Evolutionary conservation across 2,888 invertebrate species (phyloP), one percentile per base, ranked within the genome.

Genomic region (Sphaerophoria taeniata): DNA sequence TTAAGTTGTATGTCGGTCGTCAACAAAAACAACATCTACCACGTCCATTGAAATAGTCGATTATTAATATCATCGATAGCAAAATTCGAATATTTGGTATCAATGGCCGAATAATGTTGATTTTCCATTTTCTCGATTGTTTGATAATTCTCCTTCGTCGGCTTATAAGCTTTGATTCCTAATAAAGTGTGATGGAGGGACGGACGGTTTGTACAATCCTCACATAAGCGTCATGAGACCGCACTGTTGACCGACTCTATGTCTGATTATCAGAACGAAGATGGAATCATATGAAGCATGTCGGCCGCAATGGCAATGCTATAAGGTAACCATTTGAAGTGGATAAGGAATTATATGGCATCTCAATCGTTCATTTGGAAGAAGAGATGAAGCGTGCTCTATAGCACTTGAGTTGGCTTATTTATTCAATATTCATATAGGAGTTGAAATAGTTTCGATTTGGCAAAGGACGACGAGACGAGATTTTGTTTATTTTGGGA

Each of bases 91-190:
- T 14, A 14, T 14, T 39, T 9, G 56, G 73, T 63, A 83, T 78
- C 82, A 78, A 73, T 70, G 82, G 34, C 82, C 82, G 78, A 70
- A 70, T 83, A 73, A 83, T 83, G 82, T 56, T 33, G 69, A 53
- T 78, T 83, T 73, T 83, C 82, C 78, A 83, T 83, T 82, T 82
- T 49, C 71, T 53, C 14, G 5, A 70, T 36, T 53, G 5, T 56
- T 58, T 24, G 72, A 24, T 24, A 24, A 24, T 24, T 58, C 63
- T 43, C 43, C 47, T 34, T 63, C 51, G 53, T 49, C 47, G 39
- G 16, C 16, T 16, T 43, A 24, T 51, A 67, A 45, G n/a, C 45
- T 49, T 65, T 31, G 43, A 77, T 56, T 70, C 71, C 49, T 71
- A 55, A 77, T 61, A 71, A 24, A 24, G 24, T 24, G 24, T 61